Conservation (phyloP, 2,797 vertebrate genomes). For the Kryptolebias ocellatus region DNA sequence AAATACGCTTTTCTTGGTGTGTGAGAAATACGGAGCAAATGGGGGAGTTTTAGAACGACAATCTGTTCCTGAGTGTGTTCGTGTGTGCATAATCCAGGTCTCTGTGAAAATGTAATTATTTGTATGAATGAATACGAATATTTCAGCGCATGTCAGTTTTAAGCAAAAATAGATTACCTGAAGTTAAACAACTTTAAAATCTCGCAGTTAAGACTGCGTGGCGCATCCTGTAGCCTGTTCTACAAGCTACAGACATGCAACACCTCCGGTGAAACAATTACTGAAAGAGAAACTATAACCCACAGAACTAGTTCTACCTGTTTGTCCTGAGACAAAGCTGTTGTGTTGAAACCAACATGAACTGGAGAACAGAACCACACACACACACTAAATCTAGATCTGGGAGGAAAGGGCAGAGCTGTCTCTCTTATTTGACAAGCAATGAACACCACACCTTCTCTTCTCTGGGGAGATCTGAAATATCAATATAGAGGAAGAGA, state of each 20-base stretch:
- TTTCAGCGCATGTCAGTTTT: slow-evolving; percentile 76
- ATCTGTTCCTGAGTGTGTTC: slow-evolving; percentile 29
- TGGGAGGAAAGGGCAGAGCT: slow-evolving; percentile 56
- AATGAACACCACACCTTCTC: slow-evolving; percentile 59
- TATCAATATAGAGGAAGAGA: slow-evolving; percentile 61
- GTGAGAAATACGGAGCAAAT: slow-evolving; percentile 39
- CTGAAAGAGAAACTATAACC: slow-evolving; percentile 66
- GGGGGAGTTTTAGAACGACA: slow-evolving; percentile 50
- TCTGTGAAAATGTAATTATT: slow-evolving; percentile 78
- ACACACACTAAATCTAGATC: slow-evolving; percentile 21
- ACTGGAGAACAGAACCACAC: slow-evolving; percentile 34
- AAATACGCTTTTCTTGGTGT: slow-evolving; percentile 73
- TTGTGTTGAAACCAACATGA: slow-evolving; percentile 65
- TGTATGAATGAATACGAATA: slow-evolving; percentile 77
- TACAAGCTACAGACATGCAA: slow-evolving; percentile 15
- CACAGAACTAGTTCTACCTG: slow-evolving; percentile 67
- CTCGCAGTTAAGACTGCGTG: slow-evolving; percentile 25
- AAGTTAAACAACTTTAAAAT: slow-evolving; percentile 58
- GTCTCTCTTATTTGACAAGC: slow-evolving; percentile 61
- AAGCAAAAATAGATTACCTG: slow-evolving; percentile 72
- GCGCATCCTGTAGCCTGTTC: slow-evolving; percentile 13
- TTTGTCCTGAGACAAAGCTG: slow-evolving; percentile 55
- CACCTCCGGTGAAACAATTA: slow-evolving; percentile 31
- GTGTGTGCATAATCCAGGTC: slow-evolving; percentile 64
- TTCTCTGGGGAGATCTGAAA: slow-evolving; percentile 56